Base-by-base conservation (phyloP, 1,140 invertebrate species). In the Platorchestia sp. region DNA sequence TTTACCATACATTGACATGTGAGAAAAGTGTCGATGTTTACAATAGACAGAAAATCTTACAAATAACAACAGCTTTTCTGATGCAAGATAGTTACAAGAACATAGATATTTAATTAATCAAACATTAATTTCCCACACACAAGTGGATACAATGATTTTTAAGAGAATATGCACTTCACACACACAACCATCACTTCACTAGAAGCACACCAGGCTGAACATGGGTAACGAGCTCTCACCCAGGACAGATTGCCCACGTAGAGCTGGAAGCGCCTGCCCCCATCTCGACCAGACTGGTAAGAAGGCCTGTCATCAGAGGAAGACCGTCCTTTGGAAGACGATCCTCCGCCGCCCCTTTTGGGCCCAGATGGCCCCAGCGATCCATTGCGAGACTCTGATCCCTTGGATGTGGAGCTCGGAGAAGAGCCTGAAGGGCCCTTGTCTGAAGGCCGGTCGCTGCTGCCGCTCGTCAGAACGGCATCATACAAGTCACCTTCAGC, bases 171-270 rank as follows among this genome's bases (percentile, higher is more conserved):
- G n/a, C n/a, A n/a, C n/a, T n/a, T n/a, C n/a, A n/a, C n/a, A n/a
- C n/a, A n/a, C n/a, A n/a, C n/a, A n/a, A n/a, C n/a, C n/a, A 51
- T 22, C 59, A 10, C 10, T 75, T 75, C 27, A 36, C 59, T 75
- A 75, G 10, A 10, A 75, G 36, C 59, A 36, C 36, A 1, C 59
- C 59, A 75, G 14, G 36, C 59, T 75, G 27, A 6, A 19, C 47
- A 51, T 51, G 36, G n/a, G n/a, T n/a, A 75, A 10, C 27, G 27
- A 36, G 47, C 27, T 96, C 97, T 97, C 97, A 98, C 97, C 98
- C 98, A 98, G 53, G 98, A 99, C 93, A 99, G 98, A 97, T 99
- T 99, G 96, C 99, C 99, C 97, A 99, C 98, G 97, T 99, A 99
- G 36, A 99, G 97, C 97, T 99, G 99, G 97, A 98, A 98, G 97